Evolutionary conservation across 1,140 invertebrate species (phyloP).

Genomic region (Pseudomyrmex concolor): DNA sequence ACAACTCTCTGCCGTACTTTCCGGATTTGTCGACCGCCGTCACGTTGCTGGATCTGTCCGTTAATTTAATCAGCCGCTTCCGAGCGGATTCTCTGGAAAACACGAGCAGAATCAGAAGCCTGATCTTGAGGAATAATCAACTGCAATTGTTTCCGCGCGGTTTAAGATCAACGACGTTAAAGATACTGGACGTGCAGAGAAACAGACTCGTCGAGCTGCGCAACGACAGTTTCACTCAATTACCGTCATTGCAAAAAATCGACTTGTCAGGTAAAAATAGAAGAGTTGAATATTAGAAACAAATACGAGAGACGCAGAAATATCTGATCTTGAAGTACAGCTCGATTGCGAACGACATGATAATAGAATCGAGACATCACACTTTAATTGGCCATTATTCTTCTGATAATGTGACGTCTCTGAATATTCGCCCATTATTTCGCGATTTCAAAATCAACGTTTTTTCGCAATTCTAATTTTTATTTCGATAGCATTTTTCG

Average conservation of each 20-base stretch:
- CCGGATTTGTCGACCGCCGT: constrained; percentile 69
- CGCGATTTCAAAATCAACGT: constrained; percentile 10
- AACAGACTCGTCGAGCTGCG: constrained; percentile 76
- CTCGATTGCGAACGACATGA: too few species aligned
- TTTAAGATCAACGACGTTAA: constrained; percentile 72
- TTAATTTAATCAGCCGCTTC: constrained; percentile 87
- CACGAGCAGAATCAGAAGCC: constrained; percentile 85
- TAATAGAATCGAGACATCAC: too few species aligned
- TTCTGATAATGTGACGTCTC: neutral
- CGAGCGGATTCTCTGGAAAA: constrained; percentile 85
- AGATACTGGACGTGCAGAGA: constrained; percentile 69
- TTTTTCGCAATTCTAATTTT: neutral
- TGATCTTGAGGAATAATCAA: constrained; percentile 85
- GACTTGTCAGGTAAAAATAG: constrained; percentile 78
- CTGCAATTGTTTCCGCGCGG: constrained; percentile 72
- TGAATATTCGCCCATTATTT: neutral
- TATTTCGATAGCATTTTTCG: neutral
- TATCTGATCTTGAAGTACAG: neutral
- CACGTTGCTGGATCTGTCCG: constrained; percentile 86
- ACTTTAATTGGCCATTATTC: neutral
- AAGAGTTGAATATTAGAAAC: neutral
- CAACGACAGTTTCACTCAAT: constrained; percentile 69
- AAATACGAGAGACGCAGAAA: neutral
- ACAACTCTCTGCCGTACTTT: constrained; percentile 84
- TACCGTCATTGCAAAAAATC: constrained; percentile 75